Evolutionary conservation across 2,797 vertebrate species (phyloP).

Genomic region (Tragopan temminckii): DNA sequence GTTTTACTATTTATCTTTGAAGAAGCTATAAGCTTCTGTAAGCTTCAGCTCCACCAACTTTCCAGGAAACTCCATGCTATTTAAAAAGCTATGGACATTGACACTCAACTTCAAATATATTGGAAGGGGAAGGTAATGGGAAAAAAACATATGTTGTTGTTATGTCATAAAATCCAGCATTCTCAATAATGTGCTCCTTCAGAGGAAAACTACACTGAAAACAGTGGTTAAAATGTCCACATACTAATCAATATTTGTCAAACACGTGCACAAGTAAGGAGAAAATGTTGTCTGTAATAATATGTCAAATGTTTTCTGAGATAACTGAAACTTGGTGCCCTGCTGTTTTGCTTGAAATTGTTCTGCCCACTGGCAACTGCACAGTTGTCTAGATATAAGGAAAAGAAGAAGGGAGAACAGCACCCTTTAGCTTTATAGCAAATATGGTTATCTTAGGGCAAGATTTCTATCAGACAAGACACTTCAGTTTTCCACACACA

Average conservation of each 20-base stretch:
- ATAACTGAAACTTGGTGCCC: neutral
- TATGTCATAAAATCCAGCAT: neutral
- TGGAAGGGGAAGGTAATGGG: neutral
- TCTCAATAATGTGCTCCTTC: neutral
- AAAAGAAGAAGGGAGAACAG: neutral
- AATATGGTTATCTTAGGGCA: neutral
- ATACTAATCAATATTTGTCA: neutral
- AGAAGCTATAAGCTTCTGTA: constrained; percentile 4
- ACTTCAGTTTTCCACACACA: neutral
- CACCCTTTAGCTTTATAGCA: neutral
- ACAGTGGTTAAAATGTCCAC: neutral
- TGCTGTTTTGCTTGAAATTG: neutral
- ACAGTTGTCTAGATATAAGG: neutral
- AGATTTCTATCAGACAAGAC: neutral
- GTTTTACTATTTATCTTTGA: constrained; percentile 9
- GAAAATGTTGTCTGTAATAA: neutral
- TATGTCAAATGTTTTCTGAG: neutral
- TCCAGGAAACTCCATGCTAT: neutral
- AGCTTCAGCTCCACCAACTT: neutral
- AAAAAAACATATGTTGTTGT: neutral
- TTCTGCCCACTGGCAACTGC: neutral
- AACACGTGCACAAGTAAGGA: fast-evolving
- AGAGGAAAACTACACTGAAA: neutral
- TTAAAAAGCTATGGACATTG: neutral
- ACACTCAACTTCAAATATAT: neutral